Conservation (phyloP, 2,797 vertebrate species). For the Spinus olivaceus region DNA sequence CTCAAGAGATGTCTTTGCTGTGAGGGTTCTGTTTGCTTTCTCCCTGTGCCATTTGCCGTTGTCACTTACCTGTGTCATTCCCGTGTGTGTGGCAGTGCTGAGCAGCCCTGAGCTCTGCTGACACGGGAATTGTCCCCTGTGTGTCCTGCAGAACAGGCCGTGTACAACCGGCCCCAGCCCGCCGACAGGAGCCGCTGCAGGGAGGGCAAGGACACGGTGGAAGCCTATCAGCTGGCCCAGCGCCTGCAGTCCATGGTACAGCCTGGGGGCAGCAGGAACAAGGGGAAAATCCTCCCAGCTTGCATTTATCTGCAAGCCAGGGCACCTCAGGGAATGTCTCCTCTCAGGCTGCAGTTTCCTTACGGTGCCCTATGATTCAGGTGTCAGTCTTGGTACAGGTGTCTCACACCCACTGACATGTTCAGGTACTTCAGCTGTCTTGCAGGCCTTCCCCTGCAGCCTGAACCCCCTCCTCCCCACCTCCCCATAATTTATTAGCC, state of each 20-base stretch:
- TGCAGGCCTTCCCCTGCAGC: neutral
- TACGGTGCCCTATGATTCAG: neutral
- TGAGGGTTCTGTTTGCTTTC: neutral
- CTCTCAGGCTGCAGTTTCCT: neutral
- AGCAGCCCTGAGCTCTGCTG: neutral
- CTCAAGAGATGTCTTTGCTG: neutral
- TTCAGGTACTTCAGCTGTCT: neutral
- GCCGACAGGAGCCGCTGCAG: slow-evolving; percentile 84
- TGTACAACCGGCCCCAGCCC: slow-evolving; percentile 89
- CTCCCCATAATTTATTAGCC: neutral
- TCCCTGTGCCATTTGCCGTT: neutral
- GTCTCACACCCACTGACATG: accelerated
- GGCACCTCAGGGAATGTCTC: neutral
- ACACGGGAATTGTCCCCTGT: neutral
- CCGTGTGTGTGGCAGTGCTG: neutral
- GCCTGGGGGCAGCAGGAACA: neutral
- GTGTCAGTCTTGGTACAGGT: neutral
- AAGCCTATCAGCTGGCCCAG: slow-evolving; percentile 91
- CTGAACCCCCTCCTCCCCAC: neutral
- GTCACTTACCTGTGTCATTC: accelerated
- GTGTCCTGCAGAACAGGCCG: slow-evolving; percentile 85
- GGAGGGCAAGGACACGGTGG: slow-evolving; percentile 84
- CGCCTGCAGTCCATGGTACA: slow-evolving; percentile 93
- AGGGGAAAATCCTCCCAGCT: neutral
- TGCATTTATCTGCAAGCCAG: neutral